Percentiles rank a stretch among this genome's conserved stretches.
These are phyloP conservation scores for Mormyrops boulengeri DNA, from an alignment of 2,797 vertebrate species.

Conservation along the genomic window DNA sequence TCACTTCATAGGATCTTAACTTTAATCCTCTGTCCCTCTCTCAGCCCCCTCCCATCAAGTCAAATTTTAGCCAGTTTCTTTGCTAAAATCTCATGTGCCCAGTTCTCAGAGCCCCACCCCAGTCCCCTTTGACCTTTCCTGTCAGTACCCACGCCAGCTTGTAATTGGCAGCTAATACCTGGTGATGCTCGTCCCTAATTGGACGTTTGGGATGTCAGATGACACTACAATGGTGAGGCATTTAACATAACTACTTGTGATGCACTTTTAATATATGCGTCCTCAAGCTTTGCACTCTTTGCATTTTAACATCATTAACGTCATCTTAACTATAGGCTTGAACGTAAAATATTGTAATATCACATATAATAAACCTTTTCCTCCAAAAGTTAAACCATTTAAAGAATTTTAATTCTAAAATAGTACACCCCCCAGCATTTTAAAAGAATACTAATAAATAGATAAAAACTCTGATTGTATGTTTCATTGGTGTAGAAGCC, in stretches of 20 bases:
- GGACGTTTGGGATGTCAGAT: slow-evolving; percentile 80
- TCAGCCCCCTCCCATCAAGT: slow-evolving; percentile 4
- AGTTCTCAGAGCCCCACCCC: slow-evolving; percentile 31
- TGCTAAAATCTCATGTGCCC: neutral
- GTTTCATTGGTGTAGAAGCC: neutral
- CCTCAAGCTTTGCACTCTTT: neutral
- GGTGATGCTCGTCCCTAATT: slow-evolving; percentile 78
- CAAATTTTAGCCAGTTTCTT: slow-evolving; percentile 6
- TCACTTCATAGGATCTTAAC: neutral
- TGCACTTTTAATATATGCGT: slow-evolving; percentile 16
- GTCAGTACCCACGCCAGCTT: slow-evolving; percentile 79
- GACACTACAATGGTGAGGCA: slow-evolving; percentile 93
- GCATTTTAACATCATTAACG: neutral
- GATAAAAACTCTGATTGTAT: neutral
- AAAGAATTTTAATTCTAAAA: neutral
- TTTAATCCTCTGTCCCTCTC: neutral
- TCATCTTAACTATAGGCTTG: neutral
- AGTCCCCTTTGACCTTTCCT: slow-evolving; percentile 43
- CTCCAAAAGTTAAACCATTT: neutral
- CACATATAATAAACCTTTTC: neutral
- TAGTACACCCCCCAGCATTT: neutral
- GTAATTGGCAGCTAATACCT: slow-evolving; percentile 90
- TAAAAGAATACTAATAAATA: neutral
- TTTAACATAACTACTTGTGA: slow-evolving; percentile 49
- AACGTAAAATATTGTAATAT: slow-evolving; percentile 2